phyloP scores from a whole-genome alignment of 2,888 invertebrate genomes.

The Rhingia campestris region DNA sequence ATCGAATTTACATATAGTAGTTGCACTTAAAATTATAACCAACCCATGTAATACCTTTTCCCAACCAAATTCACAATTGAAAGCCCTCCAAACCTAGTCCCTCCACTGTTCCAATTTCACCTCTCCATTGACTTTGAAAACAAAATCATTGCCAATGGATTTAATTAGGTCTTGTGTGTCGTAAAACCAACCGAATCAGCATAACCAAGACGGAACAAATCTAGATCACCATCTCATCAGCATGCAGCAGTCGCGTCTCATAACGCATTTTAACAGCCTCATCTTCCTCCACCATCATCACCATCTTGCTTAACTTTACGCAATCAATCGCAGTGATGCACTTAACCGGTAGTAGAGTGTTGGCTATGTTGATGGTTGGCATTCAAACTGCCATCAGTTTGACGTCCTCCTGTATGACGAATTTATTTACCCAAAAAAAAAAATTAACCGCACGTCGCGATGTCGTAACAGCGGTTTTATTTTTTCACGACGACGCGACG shows the following conservation, averaged over 20 bases:
- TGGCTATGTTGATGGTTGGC: constrained; percentile 24
- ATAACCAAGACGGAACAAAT: constrained; percentile 46
- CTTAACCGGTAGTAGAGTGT: constrained; percentile 37
- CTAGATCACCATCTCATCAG: constrained; percentile 25
- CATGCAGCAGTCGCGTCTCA: constrained; percentile 17
- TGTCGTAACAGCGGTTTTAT: constrained; percentile 54
- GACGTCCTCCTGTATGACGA: constrained; percentile 63
- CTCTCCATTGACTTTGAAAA: neutral
- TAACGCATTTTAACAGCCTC: constrained; percentile 57
- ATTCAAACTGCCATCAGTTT: constrained; percentile 61
- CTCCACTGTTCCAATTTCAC: neutral
- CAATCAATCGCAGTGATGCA: constrained; percentile 67
- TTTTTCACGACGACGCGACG: constrained; percentile 30
- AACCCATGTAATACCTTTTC: too few relatives aligned
- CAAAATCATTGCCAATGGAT: constrained; percentile 7
- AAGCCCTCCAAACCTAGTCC: neutral
- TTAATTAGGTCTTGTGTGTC: constrained; percentile 34
- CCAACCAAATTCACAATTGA: too few relatives aligned
- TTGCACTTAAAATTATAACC: neutral
- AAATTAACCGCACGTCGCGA: constrained; percentile 16
- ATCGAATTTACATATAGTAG: neutral
- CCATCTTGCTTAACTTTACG: constrained; percentile 47
- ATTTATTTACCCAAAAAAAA: constrained; percentile 57
- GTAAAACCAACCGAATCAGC: constrained; percentile 17
- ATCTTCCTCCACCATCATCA: constrained; percentile 20